Base-by-base conservation (phyloP, 2,888 invertebrate genomes). In the Drosophila ezoana region DNA sequence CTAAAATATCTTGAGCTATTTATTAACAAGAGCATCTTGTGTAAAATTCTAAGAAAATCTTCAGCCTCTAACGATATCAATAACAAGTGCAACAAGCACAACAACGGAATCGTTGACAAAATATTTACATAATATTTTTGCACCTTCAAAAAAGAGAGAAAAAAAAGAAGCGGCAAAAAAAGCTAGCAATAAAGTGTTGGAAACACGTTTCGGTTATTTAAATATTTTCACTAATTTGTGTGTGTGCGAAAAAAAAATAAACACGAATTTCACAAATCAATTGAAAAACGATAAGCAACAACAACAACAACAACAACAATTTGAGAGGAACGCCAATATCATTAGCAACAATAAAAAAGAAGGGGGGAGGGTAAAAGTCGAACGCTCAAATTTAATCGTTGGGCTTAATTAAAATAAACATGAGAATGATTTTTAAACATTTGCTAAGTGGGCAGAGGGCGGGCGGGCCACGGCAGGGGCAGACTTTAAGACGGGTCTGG, bases 331-430 rank as follows among this genome's bases (percentile, higher is more conserved):
- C 41, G 60, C 60, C 60, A 67, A 77, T 68, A 78, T 72, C 58
- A 68, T 78, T 78, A 72, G 65, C 67, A 67, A 64, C 58, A 51
- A 51, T 37, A 37, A 37, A 38, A 49, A 37, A 13, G 3, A 20
- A 51, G 28, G 5, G 28, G 28, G 28, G 28, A 28, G 8, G 11
- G 18, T 23, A 37, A 49, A 38, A 56, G 44, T 65, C 57, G 49
- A 79, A 63, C 48, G 60, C 63, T 69, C 67, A 51, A 72, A 71
- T 69, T 72, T 65, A 79, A 80, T 72, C 80, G 68, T 71, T 65
- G 54, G 67, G 61, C 72, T 82, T 82, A 85, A 81, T 84, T 83
- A 80, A 86, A 86, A 78, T 79, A 80, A 82, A 83, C 81, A 80
- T 56, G 83, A 78, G 65, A 86, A 80, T 76, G 71, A 78, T 66